Evolutionary conservation across 2,888 invertebrate genomes (phyloP).

Genomic region (Parthenolecanium corni): DNA sequence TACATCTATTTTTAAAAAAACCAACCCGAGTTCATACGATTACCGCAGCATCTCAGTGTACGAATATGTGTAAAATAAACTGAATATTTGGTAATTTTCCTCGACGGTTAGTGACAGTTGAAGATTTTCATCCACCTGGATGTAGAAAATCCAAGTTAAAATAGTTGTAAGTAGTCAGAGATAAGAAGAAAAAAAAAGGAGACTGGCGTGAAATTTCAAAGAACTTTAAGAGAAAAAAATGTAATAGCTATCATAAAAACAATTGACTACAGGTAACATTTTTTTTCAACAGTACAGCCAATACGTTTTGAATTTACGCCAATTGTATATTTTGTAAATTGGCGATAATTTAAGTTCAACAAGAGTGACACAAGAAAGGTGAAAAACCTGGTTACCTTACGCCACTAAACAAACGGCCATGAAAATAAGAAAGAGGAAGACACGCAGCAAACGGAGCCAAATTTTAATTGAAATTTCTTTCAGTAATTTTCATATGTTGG

Average conservation of each 20-base stretch:
- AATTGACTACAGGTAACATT: background rate
- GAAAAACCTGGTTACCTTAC: conserved; percentile 16
- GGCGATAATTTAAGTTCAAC: conserved; percentile 12
- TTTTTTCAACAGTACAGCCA: background rate
- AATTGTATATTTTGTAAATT: background rate
- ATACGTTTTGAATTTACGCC: conserved; percentile 4
- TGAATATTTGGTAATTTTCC: no score
- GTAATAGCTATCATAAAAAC: background rate
- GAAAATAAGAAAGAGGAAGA: conserved; percentile 14
- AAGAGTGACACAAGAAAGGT: conserved; percentile 10
- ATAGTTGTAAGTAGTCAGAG: background rate
- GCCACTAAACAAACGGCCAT: background rate
- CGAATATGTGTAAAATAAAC: no score
- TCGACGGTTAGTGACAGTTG: no score
- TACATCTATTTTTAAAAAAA: no score
- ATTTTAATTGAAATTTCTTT: background rate
- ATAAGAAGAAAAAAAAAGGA: background rate
- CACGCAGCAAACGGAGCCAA: background rate
- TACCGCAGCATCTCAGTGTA: no score
- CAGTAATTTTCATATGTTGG: background rate
- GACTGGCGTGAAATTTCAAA: background rate
- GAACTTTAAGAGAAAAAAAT: background rate
- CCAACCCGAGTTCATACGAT: no score
- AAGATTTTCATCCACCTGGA: no score
- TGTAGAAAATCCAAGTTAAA: background rate